phyloP scores from a whole-genome alignment of 2,113 vertebrate species.

The Thamnaconus septentrionalis region DNA sequence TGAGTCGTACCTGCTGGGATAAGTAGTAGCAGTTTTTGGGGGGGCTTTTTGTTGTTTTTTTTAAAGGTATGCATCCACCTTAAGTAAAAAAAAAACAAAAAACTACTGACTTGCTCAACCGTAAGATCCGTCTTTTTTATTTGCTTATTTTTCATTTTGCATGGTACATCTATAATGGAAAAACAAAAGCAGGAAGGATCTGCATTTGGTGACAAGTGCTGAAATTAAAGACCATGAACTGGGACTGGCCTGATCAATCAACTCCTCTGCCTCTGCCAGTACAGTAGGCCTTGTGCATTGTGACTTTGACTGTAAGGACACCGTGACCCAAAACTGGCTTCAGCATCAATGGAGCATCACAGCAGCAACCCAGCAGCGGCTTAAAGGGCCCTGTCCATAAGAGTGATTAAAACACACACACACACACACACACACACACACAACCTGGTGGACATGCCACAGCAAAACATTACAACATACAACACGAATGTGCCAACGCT shows the following conservation, averaged over 20 bases:
- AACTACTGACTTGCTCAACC: constrained; percentile 2
- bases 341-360: constrained; percentile 38
- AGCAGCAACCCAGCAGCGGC: constrained; percentile 32
- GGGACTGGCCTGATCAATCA: neutral
- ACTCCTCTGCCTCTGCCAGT: constrained; percentile 9
- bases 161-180: no score
- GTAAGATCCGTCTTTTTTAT: neutral
- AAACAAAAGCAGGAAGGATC: neutral
- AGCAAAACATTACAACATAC: neutral
- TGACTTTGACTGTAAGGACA: constrained; percentile 67
- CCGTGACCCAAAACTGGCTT: constrained; percentile 58
- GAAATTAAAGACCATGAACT: constrained; percentile 6
- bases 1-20: neutral
- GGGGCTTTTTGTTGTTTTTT: no score
- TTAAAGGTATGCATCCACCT: no score
- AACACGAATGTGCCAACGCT: neutral
- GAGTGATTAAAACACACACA: neutral
- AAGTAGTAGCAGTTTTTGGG: no score
- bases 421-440: no score
- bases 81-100: neutral
- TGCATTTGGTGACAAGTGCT: constrained; percentile 5
- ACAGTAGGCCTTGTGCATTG: constrained; percentile 28
- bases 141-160: no score
- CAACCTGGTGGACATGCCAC: no score
- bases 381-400: constrained; percentile 34